A percentile compares a stretch with the other conserved stretches of the same genome.
These are phyloP conservation scores for Orthosia incerta DNA, from an alignment of 2,888 invertebrate species.

Conservation along the genomic window DNA sequence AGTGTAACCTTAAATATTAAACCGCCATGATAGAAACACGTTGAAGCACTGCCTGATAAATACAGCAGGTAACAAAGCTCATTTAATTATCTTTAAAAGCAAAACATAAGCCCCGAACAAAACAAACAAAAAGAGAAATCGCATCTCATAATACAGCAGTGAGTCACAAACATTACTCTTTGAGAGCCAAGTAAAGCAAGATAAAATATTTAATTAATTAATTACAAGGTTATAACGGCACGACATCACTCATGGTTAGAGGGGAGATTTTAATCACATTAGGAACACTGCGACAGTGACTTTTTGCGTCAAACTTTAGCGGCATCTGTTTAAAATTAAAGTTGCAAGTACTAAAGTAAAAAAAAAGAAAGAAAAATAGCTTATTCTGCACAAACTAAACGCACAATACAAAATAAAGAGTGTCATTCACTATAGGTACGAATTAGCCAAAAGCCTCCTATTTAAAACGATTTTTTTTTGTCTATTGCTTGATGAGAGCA, in stretches of 20 bases:
- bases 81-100: constrained; percentile 36
- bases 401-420: too few relatives aligned
- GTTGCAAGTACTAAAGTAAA: constrained; percentile 39
- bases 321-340: constrained; percentile 28
- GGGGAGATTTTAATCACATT: constrained; percentile 77
- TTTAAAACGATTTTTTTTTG: too few relatives aligned
- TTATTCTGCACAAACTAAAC: too few relatives aligned
- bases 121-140: constrained; percentile 55
- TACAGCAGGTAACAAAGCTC: not conserved
- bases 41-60: not conserved
- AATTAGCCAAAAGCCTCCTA: too few relatives aligned
- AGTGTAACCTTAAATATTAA: too few relatives aligned
- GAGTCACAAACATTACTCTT: constrained; percentile 54
- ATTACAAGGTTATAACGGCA: constrained; percentile 60
- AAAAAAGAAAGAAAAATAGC: too few relatives aligned
- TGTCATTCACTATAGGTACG: too few relatives aligned
- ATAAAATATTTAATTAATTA: constrained; percentile 71
- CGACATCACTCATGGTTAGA: constrained; percentile 61
- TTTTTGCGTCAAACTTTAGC: constrained; percentile 55
- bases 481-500: too few relatives aligned
- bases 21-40: not conserved
- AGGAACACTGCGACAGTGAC: constrained; percentile 62
- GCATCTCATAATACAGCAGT: constrained; percentile 53
- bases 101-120: constrained; percentile 19
- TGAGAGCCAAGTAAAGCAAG: constrained; percentile 58